Base-by-base conservation (phyloP, 2,888 invertebrate species). In the Melanostoma scalare region DNA sequence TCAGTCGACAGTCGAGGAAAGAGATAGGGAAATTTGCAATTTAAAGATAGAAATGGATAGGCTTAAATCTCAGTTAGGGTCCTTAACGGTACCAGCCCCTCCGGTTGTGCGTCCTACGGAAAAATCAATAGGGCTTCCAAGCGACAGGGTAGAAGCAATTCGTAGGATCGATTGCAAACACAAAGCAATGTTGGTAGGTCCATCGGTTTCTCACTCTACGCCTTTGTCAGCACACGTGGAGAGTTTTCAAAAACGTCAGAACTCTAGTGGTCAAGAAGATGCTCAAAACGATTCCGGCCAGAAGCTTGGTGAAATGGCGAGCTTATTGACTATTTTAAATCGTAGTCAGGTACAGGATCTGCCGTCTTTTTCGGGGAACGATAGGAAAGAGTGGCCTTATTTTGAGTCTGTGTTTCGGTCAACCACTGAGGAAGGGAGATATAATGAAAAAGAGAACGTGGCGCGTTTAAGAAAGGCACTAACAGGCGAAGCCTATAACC, bases 381-480 rank as follows among this genome's bases (percentile, higher is more conserved):
- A 56, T 10, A 65, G 50, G 8, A 35, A 63, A 3, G 65, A 73
- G n/a, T 73, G 73, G 56, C 56, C 55, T 1, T 65, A 65, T n/a
- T 65, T 73, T 36, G 65, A 73, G 4, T 55, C 63, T 6, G 63
- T 73, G 20, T 73, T 65, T 9, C 38, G 30, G 9, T 63, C 56
- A 4, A 65, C 56, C 1, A 73, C 65, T 1, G 3, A 10, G 1
- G 74, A 74, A n/a, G 74, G 67, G 6, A 55, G 63, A 9, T 55
- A 46, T 2, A 48, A 20, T 8, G 30, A 44, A 6, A 46, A 63
- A 30, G 72, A 68, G 8, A 68, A 68, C 30, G 55, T 68, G n/a
- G 52, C 52, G 6, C 48, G 63, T 3, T 9, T 56, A 2, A 20
- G 56, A 8, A 63, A 63, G 20, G 38, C 63, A 5, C 63, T 50